Base-by-base conservation (phyloP, 2,888 invertebrate species). In the Mythimna loreyi region DNA sequence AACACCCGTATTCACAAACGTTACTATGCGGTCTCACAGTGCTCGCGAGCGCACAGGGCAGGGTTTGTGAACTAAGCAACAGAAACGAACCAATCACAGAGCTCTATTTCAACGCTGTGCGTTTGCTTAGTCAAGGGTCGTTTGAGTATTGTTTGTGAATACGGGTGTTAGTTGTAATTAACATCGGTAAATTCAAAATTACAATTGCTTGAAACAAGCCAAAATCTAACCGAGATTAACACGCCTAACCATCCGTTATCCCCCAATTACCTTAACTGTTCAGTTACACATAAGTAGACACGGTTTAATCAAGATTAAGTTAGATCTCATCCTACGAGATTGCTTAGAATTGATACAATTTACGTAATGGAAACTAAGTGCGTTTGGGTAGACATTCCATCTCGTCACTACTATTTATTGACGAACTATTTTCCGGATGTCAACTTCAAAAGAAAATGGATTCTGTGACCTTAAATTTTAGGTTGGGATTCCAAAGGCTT, bases 331-430 rank as follows among this genome's bases (percentile, higher is more conserved):
- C 25, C n/a, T 52, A 43, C 25, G 21, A 59, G 47, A 68, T 68
- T 59, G 68, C 67, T 67, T 52, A 28, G 45, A 47, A 72, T 50
- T 61, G 62, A 66, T 77, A 71, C 78, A 68, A 74, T 81, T 81
- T 68, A 57, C 63, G 40, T 81, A 83, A 83, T 83, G 53, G 65
- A 72, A 81, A 81, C 65, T 73, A 78, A 77, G 61, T 75, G 63
- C 47, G 63, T 52, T 63, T 33, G 45, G 47, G 23, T 71, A 72
- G 82, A 78, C 61, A 68, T 74, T 69, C 57, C 47, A 28, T 81
- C 67, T 63, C 56, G 50, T 69, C 78, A 66, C 63, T 61, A 78
- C 63, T 69, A 72, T 71, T 74, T 81, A 78, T 68, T 49, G 58
- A 61, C 36, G n/a, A 55, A 21, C 36, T 25, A 9, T 76, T 59